Percentiles rank a stretch among this genome's conserved stretches.
phyloP scores from a whole-genome alignment of 2,797 vertebrate genomes.

The Sebastes nivosus region DNA sequence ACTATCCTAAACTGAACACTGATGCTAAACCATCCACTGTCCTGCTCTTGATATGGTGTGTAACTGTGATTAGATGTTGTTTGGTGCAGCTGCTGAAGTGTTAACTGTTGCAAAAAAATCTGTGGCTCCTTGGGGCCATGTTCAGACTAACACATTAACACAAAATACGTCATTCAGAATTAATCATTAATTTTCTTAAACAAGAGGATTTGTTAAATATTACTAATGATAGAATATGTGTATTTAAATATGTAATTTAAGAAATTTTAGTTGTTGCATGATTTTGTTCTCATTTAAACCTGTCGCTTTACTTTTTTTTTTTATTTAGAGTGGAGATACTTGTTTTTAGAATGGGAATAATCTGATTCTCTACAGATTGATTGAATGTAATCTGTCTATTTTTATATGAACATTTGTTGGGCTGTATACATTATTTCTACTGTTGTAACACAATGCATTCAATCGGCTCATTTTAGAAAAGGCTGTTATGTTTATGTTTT shows the following conservation, averaged over 20 bases:
- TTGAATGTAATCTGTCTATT: conserved; percentile 52
- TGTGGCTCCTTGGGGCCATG: conserved; percentile 11
- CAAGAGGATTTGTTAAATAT: conserved; percentile 22
- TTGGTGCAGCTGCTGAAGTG: conserved; percentile 46
- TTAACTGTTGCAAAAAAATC: conserved; percentile 24
- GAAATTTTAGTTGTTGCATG: conserved; percentile 30
- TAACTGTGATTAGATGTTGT: conserved; percentile 52
- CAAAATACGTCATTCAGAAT: neutral
- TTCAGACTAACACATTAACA: conserved; percentile 12
- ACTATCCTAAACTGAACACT: neutral
- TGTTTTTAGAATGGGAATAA: conserved; percentile 28
- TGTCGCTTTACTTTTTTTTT: neutral
- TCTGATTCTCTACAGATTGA: conserved; percentile 28
- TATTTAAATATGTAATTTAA: conserved; percentile 45
- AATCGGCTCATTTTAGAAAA: conserved; percentile 1
- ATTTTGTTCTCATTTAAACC: conserved; percentile 33
- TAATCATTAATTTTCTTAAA: neutral
- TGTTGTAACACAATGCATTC: conserved; percentile 22
- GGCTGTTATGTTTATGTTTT: conserved; percentile 19
- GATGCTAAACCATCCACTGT: conserved; percentile 10
- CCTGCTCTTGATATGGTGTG: conserved; percentile 43
- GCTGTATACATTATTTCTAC: conserved; percentile 38
- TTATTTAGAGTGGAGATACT: conserved; percentile 2
- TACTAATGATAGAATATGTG: neutral
- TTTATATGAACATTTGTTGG: conserved; percentile 57